phyloP scores from a whole-genome alignment of 2,888 invertebrate species.

The Euproctis similis region DNA sequence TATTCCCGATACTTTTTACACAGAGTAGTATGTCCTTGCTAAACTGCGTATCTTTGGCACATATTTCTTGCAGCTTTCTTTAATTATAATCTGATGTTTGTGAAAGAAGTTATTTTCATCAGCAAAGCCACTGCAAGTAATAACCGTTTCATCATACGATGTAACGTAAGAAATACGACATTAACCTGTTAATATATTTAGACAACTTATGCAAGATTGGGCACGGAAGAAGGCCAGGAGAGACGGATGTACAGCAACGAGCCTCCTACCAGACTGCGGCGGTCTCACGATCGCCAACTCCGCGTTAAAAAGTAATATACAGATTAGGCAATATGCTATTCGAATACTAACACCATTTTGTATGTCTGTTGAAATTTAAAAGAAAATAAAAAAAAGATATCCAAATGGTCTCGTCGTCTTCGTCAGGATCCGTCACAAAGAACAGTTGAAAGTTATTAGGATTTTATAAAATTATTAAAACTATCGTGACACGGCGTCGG shows the following conservation, averaged over 20 bases:
- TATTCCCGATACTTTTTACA: no score
- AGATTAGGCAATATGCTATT: slow-evolving; percentile 17
- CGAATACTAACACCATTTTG: background rate
- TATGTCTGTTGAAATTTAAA: slow-evolving; percentile 14
- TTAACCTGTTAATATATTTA: no score
- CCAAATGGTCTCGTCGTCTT: no score
- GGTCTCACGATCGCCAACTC: slow-evolving; percentile 35
- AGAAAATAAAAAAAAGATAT: no score
- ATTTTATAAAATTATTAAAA: slow-evolving; percentile 10
- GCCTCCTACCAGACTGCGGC: slow-evolving; percentile 52
- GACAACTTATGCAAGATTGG: slow-evolving; percentile 41
- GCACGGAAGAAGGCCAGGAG: slow-evolving; percentile 42
- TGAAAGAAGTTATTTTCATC: background rate
- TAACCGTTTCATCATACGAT: no score
- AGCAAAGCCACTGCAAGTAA: no score
- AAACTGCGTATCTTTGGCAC: no score
- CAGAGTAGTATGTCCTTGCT: no score
- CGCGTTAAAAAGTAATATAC: slow-evolving; percentile 32
- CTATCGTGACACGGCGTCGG: slow-evolving; percentile 23
- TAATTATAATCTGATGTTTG: no score
- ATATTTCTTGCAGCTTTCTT: no score
- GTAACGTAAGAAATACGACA: no score
- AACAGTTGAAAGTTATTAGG: slow-evolving; percentile 3
- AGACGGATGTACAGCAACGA: slow-evolving; percentile 45
- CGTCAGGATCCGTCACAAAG: background rate